Conservation (phyloP, 2,797 vertebrate species). For the Manis pentadactyla region DNA sequence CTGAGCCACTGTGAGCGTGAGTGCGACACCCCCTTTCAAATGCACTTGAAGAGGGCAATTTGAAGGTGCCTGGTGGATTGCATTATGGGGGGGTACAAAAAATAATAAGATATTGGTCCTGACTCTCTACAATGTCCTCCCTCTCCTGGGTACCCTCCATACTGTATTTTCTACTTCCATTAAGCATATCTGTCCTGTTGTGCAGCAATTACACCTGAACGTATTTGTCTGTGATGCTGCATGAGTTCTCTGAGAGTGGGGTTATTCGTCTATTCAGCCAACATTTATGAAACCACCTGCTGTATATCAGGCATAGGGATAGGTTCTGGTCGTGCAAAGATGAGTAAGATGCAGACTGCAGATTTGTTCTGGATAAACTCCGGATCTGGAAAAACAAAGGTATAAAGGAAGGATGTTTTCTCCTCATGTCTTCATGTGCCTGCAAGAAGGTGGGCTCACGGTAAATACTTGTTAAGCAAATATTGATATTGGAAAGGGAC, state of each 20-base stretch:
- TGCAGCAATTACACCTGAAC: not conserved
- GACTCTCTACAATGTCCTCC: not conserved
- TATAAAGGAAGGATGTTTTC: not conserved
- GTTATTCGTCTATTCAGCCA: not conserved
- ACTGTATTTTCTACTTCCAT: not conserved
- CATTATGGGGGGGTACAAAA: not conserved
- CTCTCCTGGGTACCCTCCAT: not conserved
- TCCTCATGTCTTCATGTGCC: not conserved
- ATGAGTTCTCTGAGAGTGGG: not conserved
- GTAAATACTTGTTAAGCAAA: not conserved
- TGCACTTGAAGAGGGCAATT: not conserved
- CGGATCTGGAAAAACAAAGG: not conserved
- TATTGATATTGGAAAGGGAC: not conserved
- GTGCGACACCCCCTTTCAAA: too few relatives aligned
- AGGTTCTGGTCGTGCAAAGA: not conserved
- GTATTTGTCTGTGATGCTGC: not conserved
- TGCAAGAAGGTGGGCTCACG: not conserved
- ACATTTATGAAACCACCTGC: not conserved
- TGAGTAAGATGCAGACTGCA: not conserved
- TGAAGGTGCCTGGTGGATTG: not conserved
- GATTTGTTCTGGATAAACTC: not conserved
- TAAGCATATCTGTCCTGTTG: not conserved
- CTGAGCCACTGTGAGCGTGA: rapidly evolving
- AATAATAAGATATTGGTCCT: not conserved
- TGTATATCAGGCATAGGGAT: not conserved